phyloP scores from a whole-genome alignment of 2,797 vertebrate species.

The Octomys mimax region DNA sequence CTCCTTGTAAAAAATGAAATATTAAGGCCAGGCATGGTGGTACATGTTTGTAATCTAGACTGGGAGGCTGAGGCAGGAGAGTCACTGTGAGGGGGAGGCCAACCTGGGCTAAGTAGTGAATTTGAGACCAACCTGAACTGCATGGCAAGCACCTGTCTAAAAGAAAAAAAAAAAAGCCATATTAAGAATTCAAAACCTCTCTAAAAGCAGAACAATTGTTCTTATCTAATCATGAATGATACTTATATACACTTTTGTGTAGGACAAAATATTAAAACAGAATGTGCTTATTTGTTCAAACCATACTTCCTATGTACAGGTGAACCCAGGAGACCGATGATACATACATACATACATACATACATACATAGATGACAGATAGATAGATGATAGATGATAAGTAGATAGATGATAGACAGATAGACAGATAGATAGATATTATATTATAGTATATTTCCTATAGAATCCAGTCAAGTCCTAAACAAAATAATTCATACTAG shows the following conservation, averaged over 20 bases:
- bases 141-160: neutral
- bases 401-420: neutral
- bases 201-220: conserved; percentile 35
- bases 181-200: conserved; percentile 7
- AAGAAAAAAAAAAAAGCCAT: neutral
- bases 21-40: neutral
- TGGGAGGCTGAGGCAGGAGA: neutral
- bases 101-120: neutral
- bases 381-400: neutral
- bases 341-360: neutral
- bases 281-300: conserved; percentile 30
- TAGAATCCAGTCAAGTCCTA: neutral
- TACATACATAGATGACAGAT: neutral
- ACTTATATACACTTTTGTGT: neutral
- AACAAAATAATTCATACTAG: conserved; percentile 46
- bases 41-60: neutral
- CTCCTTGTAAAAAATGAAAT: conserved; percentile 51
- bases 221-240: neutral
- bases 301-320: neutral
- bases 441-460: neutral
- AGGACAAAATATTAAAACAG: conserved; percentile 33
- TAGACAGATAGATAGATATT: neutral
- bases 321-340: neutral
- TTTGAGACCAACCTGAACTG: neutral
- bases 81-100: neutral